Base-by-base conservation (phyloP, 2,113 vertebrate genomes). In the Prionailurus bengalensis region DNA sequence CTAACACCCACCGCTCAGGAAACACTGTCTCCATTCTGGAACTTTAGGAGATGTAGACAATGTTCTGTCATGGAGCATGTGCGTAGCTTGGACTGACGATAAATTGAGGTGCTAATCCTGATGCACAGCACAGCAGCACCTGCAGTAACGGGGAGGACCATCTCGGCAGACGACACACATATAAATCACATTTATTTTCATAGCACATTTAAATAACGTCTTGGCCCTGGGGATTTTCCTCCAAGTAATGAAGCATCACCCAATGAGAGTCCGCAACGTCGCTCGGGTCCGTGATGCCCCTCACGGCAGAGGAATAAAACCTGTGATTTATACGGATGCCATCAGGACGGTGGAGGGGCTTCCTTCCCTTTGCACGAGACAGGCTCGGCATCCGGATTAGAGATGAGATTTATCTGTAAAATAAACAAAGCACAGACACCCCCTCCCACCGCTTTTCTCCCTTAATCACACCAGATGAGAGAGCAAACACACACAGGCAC, bases 181-280 rank as follows among this genome's bases (percentile, higher is more conserved):
- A 97, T 99, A 99, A 99, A 98, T 99, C 98, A 98, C 76, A 8
- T 97, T 97, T 98, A 96, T 97, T 98, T 98, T 97, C 98, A 98
- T 93, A 96, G 96, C 97, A 98, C 98, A 98, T 98, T 97, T 98
- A 98, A 99, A 98, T 98, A 99, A 98, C 79, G 95, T 96, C 97
- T 97, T 76, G 68, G 94, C 98, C 98, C 98, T 94, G 79, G 73
- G 98, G 98, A 98, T 97, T 93, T 93, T 97, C 94, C 51, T 33
- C 85, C 97, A 97, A 95, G 97, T 98, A 98, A 98, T 98, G 98
- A 98, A 99, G 97, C 98, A 95, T 98, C 97, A 76, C 95, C 98
- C 96, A 97, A 96, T 53, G 88, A 94, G 96, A 81, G 83, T 94
- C 95, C 88, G 95, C 90, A 73, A 97, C 55, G 95, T 97, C 91